A percentile compares a stretch with the other conserved stretches of the same genome.
Evolutionary conservation across 2,888 invertebrate species (phyloP).

Genomic region (Drosophila demipolita): DNA sequence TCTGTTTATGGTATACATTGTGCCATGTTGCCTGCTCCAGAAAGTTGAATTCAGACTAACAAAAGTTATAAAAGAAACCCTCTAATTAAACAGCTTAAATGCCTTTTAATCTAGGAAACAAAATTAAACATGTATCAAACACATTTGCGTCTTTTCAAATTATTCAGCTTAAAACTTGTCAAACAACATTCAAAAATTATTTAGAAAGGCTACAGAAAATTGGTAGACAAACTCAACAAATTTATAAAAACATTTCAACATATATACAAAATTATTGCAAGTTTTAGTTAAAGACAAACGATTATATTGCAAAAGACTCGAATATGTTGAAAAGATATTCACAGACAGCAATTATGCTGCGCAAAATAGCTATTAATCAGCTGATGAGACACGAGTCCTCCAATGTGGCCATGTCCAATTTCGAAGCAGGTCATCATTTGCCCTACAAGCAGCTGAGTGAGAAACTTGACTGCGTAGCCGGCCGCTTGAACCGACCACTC

Average conservation of each 20-base stretch:
- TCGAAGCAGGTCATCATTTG: conserved; percentile 89
- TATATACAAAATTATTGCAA: neutral
- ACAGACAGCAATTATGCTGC: conserved; percentile 30
- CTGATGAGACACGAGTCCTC: conserved; percentile 94
- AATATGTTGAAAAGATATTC: conserved; percentile 24
- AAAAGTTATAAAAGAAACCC: neutral
- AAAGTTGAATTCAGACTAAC: neutral
- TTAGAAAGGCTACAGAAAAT: neutral
- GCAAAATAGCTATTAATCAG: conserved; percentile 86
- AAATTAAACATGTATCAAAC: neutral
- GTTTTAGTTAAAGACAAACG: neutral
- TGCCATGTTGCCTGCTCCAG: neutral
- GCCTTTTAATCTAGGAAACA: neutral
- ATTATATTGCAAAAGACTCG: rapidly evolving
- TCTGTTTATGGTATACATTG: neutral
- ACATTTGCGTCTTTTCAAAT: neutral
- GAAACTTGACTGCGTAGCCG: conserved; percentile 92
- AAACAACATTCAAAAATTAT: neutral
- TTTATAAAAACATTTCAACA: neutral
- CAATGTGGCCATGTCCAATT: conserved; percentile 98
- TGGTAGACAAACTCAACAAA: neutral
- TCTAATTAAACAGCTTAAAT: neutral
- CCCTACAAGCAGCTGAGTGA: conserved; percentile 93
- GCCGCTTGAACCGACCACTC: conserved; percentile 94
- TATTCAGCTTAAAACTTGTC: neutral